Evolutionary conservation across 2,113 vertebrate genomes (phyloP), one percentile per base, ranked within the genome.

Genomic region (Perca flavescens): DNA sequence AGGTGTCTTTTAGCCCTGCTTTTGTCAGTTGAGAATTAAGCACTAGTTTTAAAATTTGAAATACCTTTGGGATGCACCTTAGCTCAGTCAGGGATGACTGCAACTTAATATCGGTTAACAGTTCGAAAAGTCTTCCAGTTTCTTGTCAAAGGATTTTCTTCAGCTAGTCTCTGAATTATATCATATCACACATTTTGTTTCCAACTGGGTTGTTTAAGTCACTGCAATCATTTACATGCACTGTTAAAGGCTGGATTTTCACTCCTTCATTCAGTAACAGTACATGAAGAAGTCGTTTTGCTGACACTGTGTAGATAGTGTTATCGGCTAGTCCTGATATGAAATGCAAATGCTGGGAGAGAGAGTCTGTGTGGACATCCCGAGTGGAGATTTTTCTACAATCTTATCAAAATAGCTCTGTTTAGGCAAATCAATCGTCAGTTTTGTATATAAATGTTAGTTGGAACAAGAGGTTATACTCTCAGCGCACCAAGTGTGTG

Each of bases 81-180:
- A 58, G 76, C 78, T 43, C 40, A 75, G 58, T 63, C 31, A 53
- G 60, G 65, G 65, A 63, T 79, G 70, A 36, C 60, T 88, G 78
- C 64, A 78, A 58, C 22, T 52, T 56, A 58, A 80, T 52, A 69
- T 74, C 25, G 53, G 81, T 66, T 62, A 82, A 66, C 66, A 60
- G 12, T 17, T 68, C 21, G 15, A 21, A 53, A 84, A 77, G 75
- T 31, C 3, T 52, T 52, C 67, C 52, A 64, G 31, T 61, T 77
- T 74, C 61, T 63, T 52, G 54, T 74, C 40, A 69, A n/a, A 21
- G 52, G 52, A 49, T 57, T 46, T 80, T 58, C 46, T 43, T 31
- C 25, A 36, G 14, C 28, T 11, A 36, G 60, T 71, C 19, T 81
- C 43, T 76, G 47, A 57, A 57, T 72, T 83, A 22, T 47, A 5